Evolutionary conservation across 2,888 invertebrate species (phyloP), one percentile per base, ranked within the genome.

Genomic region (Lomographa bimaculata): DNA sequence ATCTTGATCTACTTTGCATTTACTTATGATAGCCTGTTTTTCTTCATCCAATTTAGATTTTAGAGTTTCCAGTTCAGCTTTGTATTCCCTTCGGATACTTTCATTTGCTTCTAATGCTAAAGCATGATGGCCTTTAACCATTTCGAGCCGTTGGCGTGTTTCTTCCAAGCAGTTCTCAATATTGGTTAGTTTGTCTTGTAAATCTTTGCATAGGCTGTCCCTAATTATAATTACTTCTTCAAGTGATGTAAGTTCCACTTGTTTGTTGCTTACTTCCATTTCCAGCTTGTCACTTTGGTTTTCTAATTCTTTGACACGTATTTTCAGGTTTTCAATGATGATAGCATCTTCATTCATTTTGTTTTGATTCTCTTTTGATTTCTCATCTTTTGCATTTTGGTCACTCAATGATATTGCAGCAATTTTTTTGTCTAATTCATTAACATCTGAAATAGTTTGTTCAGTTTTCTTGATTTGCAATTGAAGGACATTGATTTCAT

Each of bases 71-170:
- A 89, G 56, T 54, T 89, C 89, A 7, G 64, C 70, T 68, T 85
- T 89, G 46, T 89, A 89, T 57, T 89, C 89, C 19, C 84, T 69
- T 49, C 89, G 66, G 34, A 90, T 90, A 46, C 89, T 90, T 56
- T 89, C 89, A 64, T 90, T 89, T 2, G 89, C 89, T 60, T 90
- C 87, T 44, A 90, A 45, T 12, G 90, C 89, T 42, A 89, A 62
- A 20, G 81, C 79, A 70, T 89, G 90, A 52, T 89, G 89, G 1
- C 86, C 84, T 62, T 89, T 89, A 1, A 90, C 87, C 84, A 89
- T 84, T 67, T 89, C 87, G 19, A 89, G 67, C 41, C 86, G 73
- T 56, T 87, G 82, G 23, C 62, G 68, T n/a, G 80, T 79, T 69
- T 89, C 85, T 27, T 82, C 81, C 8, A 87, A 51, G 28, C 63